phyloP scores from a whole-genome alignment of 2,888 invertebrate species.

The Callosobruchus maculatus region DNA sequence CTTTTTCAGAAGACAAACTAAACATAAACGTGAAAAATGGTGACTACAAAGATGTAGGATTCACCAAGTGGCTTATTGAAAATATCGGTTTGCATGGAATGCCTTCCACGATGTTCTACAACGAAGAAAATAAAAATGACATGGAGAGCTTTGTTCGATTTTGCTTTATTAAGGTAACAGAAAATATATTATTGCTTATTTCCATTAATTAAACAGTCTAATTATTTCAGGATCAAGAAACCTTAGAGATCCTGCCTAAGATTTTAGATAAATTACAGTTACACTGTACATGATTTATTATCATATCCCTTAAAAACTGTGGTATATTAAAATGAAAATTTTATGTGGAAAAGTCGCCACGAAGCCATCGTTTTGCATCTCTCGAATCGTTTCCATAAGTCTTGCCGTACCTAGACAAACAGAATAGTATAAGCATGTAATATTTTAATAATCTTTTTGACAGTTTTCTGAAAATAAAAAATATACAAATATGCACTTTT shows the following conservation, averaged over 20 bases:
- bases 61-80: conserved; percentile 17
- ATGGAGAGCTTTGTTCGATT: conserved; percentile 16
- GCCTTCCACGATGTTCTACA: conserved; percentile 13
- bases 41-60: conserved; percentile 12
- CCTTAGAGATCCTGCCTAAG: conserved; percentile 62
- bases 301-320: neutral
- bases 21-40: conserved; percentile 11
- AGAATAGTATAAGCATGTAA: conserved; percentile 7
- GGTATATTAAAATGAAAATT: neutral
- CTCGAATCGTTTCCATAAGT: conserved; percentile 72
- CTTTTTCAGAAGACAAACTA: conserved; percentile 8
- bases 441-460: neutral
- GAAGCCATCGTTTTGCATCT: conserved; percentile 71
- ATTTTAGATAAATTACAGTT: conserved; percentile 60
- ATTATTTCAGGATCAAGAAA: conserved; percentile 68
- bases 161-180: conserved; percentile 18
- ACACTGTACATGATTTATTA: neutral
- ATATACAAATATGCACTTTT: too few relatives aligned
- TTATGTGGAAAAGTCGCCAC: conserved; percentile 56
- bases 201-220: conserved; percentile 12
- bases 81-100: conserved; percentile 12
- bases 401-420: conserved; percentile 61
- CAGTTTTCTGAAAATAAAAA: too few relatives aligned
- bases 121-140: conserved; percentile 7
- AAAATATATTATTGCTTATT: neutral